Percentiles rank a stretch among this genome's conserved stretches.
Conservation (phyloP, 2,888 invertebrate genomes). For the Trissonchulus sp. region DNA sequence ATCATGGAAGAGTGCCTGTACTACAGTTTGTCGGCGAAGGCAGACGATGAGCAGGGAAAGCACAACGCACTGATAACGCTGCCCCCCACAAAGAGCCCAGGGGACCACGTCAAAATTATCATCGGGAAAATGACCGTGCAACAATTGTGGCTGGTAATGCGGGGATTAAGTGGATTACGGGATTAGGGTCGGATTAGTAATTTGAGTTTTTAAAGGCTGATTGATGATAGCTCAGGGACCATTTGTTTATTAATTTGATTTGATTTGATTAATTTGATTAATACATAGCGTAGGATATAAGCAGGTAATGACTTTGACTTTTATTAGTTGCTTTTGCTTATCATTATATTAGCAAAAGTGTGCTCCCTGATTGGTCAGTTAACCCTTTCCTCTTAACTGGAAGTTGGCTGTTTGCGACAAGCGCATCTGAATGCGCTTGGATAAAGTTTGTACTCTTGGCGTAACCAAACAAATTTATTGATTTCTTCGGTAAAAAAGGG, state of each 20-base stretch:
- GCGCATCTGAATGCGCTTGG: too few relatives aligned
- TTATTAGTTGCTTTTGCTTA: too few relatives aligned
- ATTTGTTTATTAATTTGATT: neutral
- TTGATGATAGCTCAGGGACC: neutral
- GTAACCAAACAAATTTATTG: too few relatives aligned
- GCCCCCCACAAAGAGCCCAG: slow-evolving; percentile 27
- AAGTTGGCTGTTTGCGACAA: too few relatives aligned
- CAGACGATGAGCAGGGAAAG: slow-evolving; percentile 27
- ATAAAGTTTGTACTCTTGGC: too few relatives aligned
- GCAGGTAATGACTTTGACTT: too few relatives aligned
- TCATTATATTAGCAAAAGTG: too few relatives aligned
- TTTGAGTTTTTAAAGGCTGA: neutral
- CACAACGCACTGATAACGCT: slow-evolving; percentile 12
- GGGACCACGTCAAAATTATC: slow-evolving; percentile 11
- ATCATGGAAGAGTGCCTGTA: slow-evolving; percentile 33
- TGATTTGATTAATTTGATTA: neutral
- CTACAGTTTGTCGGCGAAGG: slow-evolving; percentile 29
- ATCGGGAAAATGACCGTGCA: slow-evolving; percentile 4
- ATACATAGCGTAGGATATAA: too few relatives aligned
- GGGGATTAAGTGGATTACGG: too few relatives aligned
- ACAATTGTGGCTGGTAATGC: slow-evolving; percentile 33
- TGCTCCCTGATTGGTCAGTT: too few relatives aligned
- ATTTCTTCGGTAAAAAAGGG: too few relatives aligned
- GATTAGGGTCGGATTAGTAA: neutral
- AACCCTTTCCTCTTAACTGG: too few relatives aligned